Percentiles rank a stretch among this genome's conserved stretches.
Conservation (phyloP, 1,140 invertebrate genomes). For the Aphidius gifuensis region DNA sequence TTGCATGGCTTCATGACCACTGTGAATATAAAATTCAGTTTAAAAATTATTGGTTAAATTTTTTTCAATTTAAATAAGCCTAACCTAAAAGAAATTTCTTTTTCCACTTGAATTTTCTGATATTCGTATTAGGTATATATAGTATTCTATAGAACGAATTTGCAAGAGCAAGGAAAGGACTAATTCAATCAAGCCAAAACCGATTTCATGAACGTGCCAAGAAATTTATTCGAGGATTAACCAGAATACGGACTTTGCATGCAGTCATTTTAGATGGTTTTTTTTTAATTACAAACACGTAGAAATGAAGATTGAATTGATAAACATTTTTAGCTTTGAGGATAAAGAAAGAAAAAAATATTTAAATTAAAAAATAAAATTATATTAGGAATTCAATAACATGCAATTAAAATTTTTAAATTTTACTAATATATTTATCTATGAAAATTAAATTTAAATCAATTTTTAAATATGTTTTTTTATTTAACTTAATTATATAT, state of each 20-base stretch:
- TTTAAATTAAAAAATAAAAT: neutral
- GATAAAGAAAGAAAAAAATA: neutral
- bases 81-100: too few species aligned
- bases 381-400: neutral
- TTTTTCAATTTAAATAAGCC: too few species aligned
- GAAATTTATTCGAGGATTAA: conserved; percentile 7
- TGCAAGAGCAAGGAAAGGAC: conserved; percentile 12
- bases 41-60: too few species aligned
- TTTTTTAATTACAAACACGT: conserved; percentile 14
- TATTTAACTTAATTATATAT: too few species aligned
- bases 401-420: too few species aligned
- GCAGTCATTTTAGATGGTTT: conserved; percentile 12
- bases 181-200: conserved; percentile 19
- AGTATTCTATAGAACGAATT: neutral
- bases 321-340: neutral
- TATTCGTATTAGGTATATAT: too few species aligned
- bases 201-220: conserved; percentile 15
- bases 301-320: neutral
- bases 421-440: too few species aligned
- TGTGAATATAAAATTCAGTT: too few species aligned
- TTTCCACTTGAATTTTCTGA: too few species aligned
- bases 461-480: too few species aligned
- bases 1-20: too few species aligned
- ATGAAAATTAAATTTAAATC: too few species aligned
- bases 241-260: conserved; percentile 5